phyloP scores from a whole-genome alignment of 2,113 vertebrate genomes.

The Epinephelus moara region DNA sequence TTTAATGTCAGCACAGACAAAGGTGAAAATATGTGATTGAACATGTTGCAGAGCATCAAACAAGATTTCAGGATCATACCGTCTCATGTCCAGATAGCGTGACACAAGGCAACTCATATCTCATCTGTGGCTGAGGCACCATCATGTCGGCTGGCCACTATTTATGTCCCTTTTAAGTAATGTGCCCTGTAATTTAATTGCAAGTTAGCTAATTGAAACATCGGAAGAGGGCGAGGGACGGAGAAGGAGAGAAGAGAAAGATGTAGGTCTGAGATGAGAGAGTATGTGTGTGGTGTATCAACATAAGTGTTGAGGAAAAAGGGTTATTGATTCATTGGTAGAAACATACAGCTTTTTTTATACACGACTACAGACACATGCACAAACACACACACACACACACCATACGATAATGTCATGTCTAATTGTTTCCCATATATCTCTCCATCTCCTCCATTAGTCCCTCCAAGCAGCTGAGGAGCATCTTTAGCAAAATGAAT shows the following conservation, averaged over 20 bases:
- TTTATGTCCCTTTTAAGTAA: conserved; percentile 89
- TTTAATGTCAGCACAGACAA: not conserved
- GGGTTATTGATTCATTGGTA: not conserved
- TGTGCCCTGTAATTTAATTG: conserved; percentile 92
- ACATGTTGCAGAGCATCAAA: not conserved
- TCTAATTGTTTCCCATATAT: conserved; percentile 72
- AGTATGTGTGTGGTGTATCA: not conserved
- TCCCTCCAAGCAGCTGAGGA: conserved; percentile 64
- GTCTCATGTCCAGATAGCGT: conserved; percentile 18
- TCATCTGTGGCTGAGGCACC: conserved; percentile 77
- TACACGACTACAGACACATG: not conserved
- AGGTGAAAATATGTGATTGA: not conserved
- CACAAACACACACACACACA: not conserved
- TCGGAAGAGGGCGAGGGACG: conserved; percentile 19
- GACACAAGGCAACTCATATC: conserved; percentile 58
- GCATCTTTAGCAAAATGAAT: conserved; percentile 73
- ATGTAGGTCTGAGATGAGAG: not conserved
- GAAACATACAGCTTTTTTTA: not conserved
- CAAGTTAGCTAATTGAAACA: conserved; percentile 90
- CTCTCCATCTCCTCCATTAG: conserved; percentile 78
- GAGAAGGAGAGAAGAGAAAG: not conserved
- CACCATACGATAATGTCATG: conserved; percentile 25
- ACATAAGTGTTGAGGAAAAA: not conserved
- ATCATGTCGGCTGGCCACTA: conserved; percentile 86
- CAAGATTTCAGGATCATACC: not conserved